phyloP scores from a whole-genome alignment of 2,797 vertebrate genomes.

The Trachops cirrhosus region DNA sequence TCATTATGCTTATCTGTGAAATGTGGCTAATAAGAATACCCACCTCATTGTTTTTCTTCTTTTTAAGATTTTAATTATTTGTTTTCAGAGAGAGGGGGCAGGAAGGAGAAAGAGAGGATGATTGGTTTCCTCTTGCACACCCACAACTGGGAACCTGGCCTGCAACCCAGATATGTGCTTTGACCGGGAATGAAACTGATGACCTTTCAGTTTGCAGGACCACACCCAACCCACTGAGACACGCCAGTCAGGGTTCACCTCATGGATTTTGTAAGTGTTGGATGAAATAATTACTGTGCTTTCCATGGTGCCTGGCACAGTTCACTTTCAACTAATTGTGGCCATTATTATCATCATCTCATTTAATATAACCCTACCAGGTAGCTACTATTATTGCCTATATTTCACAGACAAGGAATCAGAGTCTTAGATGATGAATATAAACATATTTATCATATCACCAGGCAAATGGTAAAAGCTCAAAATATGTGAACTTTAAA shows the following conservation, averaged over 20 bases:
- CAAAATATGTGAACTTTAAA: not conserved
- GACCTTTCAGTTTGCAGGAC: not conserved
- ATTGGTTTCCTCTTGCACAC: not conserved
- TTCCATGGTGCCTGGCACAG: not conserved
- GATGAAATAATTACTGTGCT: not conserved
- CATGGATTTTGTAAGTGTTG: not conserved
- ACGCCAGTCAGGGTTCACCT: not conserved
- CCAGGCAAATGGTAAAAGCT: not conserved
- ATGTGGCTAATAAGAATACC: not conserved
- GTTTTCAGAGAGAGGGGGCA: not conserved
- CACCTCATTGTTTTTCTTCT: not conserved
- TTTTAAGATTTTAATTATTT: not conserved
- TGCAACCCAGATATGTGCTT: not conserved
- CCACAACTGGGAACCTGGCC: not conserved
- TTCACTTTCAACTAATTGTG: not conserved
- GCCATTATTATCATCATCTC: not conserved
- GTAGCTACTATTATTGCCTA: not conserved
- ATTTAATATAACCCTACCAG: not conserved
- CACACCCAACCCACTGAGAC: not conserved
- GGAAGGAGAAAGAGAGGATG: not conserved
- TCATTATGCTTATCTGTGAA: not conserved
- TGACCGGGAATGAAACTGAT: not conserved
- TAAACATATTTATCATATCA: not conserved
- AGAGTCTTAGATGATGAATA: not conserved
- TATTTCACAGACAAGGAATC: constrained; percentile 16